phyloP scores from a whole-genome alignment of 2,888 invertebrate genomes.

The Drosophila vallismaia region DNA sequence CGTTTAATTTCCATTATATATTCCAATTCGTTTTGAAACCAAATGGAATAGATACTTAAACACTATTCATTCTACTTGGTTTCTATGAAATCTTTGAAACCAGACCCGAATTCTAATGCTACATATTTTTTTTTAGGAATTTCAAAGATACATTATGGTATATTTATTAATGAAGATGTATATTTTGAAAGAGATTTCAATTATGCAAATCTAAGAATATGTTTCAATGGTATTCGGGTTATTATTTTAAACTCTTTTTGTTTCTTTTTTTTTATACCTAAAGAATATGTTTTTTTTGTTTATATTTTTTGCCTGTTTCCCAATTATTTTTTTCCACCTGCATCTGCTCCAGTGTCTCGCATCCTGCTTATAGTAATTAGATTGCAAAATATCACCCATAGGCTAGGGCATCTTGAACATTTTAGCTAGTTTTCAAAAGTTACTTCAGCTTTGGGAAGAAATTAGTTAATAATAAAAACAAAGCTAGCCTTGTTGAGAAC shows the following conservation, averaged over 20 bases:
- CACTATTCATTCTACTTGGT: neutral
- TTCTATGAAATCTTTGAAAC: neutral
- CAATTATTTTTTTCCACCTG: neutral
- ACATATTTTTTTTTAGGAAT: neutral
- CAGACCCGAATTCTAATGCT: neutral
- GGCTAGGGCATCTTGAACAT: slow-evolving; percentile 2
- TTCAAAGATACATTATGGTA: neutral
- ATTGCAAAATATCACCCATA: neutral
- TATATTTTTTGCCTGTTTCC: neutral
- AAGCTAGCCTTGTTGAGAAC: neutral
- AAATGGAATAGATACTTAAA: neutral
- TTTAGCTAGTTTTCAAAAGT: neutral
- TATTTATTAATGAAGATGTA: no score
- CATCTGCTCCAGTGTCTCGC: slow-evolving; percentile 22
- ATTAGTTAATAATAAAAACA: neutral
- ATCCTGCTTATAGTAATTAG: slow-evolving; percentile 1
- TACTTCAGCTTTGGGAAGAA: neutral
- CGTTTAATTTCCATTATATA: neutral
- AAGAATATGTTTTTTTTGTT: neutral
- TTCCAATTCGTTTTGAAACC: neutral
- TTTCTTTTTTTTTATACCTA: neutral
- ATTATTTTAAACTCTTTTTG: neutral
- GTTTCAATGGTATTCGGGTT: neutral
- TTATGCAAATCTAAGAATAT: neutral
- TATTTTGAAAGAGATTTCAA: neutral